phyloP scores from a whole-genome alignment of 2,113 vertebrate genomes.

The Oxygymnocypris stewartii region DNA sequence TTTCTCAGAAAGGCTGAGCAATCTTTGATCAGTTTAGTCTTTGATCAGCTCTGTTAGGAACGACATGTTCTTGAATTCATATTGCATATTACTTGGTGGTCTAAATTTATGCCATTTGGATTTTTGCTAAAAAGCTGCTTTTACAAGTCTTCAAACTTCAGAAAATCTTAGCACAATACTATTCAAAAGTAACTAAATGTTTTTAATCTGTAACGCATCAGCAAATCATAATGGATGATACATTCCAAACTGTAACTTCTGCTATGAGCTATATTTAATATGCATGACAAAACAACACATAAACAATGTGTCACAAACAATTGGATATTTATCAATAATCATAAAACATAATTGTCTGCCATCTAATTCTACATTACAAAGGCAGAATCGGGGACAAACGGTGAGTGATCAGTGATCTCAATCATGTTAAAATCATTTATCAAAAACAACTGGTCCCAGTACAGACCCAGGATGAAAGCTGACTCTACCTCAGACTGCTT shows the following conservation, averaged over 20 bases:
- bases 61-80: background rate
- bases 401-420: background rate
- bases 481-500: background rate
- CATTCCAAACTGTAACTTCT: background rate
- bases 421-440: too few relatives aligned
- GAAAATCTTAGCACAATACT: background rate
- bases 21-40: background rate
- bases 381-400: too few relatives aligned
- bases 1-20: background rate
- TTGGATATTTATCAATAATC: background rate
- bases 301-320: background rate
- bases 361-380: background rate
- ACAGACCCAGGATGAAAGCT: background rate
- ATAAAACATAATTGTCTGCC: background rate
- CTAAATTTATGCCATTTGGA: background rate
- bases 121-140: background rate
- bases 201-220: background rate
- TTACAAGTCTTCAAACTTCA: background rate
- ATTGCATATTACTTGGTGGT: background rate
- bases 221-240: background rate
- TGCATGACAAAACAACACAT: background rate
- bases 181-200: background rate
- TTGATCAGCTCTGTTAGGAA: background rate
- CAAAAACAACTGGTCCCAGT: too few relatives aligned
- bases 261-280: background rate